A percentile compares a stretch with the other conserved stretches of the same genome.
Conservation (phyloP, 2,888 invertebrate genomes). For the Tachina fera region DNA sequence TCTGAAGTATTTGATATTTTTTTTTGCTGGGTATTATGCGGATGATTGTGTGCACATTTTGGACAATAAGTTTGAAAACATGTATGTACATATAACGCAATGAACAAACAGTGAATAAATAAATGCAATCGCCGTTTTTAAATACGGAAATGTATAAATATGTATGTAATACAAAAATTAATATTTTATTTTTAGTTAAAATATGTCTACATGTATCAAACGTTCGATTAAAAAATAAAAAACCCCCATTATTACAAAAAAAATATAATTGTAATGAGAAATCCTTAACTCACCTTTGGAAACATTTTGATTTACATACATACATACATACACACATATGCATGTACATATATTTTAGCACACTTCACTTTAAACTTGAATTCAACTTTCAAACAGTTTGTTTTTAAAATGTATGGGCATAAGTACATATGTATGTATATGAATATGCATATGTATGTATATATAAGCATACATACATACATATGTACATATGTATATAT, state of each 20-base stretch:
- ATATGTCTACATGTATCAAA: not conserved
- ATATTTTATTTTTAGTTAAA: constrained; percentile 65
- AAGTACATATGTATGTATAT: too few species aligned
- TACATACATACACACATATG: too few species aligned
- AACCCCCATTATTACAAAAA: constrained; percentile 6
- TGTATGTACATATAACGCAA: constrained; percentile 8
- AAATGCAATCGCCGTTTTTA: constrained; percentile 18
- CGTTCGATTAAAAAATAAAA: constrained; percentile 10
- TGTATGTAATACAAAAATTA: constrained; percentile 26
- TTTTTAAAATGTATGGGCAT: not conserved
- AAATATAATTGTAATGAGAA: not conserved
- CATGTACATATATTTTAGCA: not conserved
- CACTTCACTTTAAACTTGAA: constrained; percentile 6
- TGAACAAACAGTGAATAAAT: not conserved
- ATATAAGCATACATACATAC: too few species aligned
- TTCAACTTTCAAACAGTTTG: constrained; percentile 12
- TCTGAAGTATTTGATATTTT: not conserved
- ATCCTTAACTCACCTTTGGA: constrained; percentile 52
- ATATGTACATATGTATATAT: not conserved
- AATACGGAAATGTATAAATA: constrained; percentile 65
- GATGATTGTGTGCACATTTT: not conserved
- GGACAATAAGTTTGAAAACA: constrained; percentile 28
- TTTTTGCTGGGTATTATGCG: not conserved
- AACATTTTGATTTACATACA: constrained; percentile 50
- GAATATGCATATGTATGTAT: too few species aligned